Evolutionary conservation across 2,888 invertebrate genomes (phyloP).

Genomic region (Euplexia lucipara): DNA sequence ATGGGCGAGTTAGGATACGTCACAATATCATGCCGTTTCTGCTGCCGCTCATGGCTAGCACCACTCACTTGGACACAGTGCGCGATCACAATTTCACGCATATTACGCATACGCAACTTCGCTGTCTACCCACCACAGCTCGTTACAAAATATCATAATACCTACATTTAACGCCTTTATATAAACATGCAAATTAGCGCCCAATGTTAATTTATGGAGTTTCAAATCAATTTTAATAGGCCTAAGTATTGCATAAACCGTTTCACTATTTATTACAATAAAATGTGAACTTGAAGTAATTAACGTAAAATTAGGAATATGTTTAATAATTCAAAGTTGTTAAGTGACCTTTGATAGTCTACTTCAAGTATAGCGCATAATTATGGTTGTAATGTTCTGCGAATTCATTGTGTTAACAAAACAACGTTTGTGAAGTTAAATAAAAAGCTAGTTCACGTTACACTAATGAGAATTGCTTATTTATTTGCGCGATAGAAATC

Average conservation of each 20-base stretch:
- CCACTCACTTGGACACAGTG: constrained; percentile 5
- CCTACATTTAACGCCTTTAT: constrained; percentile 33
- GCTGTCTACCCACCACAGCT: constrained; percentile 3
- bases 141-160: constrained; percentile 54
- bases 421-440: constrained; percentile 34
- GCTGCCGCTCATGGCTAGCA: constrained; percentile 16
- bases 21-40: not conserved
- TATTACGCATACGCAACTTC: constrained; percentile 45
- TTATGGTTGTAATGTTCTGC: constrained; percentile 42
- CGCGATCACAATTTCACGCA: constrained; percentile 52
- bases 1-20: no score
- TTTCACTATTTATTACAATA: constrained; percentile 37
- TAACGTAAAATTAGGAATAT: constrained; percentile 12
- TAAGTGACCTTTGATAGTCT: constrained; percentile 25
- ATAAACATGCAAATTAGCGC: constrained; percentile 49
- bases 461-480: constrained; percentile 32
- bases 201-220: constrained; percentile 27
- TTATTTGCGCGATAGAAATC: constrained; percentile 48
- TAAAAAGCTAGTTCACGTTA: constrained; percentile 33
- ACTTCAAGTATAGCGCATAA: constrained; percentile 30
- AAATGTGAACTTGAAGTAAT: constrained; percentile 30
- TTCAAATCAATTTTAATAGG: constrained; percentile 44
- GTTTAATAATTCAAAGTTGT: constrained; percentile 2
- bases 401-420: constrained; percentile 47
- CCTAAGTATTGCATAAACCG: constrained; percentile 29